phyloP scores from a whole-genome alignment of 2,113 vertebrate genomes.

The Oryzias javanicus region DNA sequence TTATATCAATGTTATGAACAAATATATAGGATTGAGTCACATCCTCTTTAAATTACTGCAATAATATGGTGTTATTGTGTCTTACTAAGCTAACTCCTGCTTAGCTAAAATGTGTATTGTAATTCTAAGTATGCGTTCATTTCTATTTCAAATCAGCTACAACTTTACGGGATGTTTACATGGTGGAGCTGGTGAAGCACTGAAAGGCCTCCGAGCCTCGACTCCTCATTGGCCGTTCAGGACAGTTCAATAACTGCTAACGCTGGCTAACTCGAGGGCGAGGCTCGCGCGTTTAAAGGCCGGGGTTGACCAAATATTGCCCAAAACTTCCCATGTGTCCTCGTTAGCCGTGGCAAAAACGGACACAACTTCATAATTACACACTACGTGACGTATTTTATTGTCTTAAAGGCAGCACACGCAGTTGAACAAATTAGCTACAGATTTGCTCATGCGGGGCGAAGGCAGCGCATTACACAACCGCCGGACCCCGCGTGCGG shows the following conservation, averaged over 20 bases:
- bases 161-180: too few relatives aligned
- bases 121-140: too few relatives aligned
- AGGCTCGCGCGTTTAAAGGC: constrained; percentile 64
- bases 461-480: constrained; percentile 53
- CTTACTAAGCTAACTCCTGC: too few relatives aligned
- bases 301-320: constrained; percentile 16
- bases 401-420: neutral
- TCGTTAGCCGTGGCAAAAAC: neutral
- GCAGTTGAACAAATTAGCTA: constrained; percentile 40
- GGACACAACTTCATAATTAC: neutral
- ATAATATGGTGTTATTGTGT: too few relatives aligned
- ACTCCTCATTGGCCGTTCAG: constrained; percentile 48
- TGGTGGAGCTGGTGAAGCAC: too few relatives aligned
- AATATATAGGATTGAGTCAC: too few relatives aligned
- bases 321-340: neutral
- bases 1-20: too few relatives aligned
- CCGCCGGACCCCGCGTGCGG: constrained; percentile 13
- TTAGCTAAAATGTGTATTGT: too few relatives aligned
- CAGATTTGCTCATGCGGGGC: constrained; percentile 31
- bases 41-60: too few relatives aligned
- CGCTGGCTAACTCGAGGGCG: constrained; percentile 68
- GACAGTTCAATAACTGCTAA: constrained; percentile 57
- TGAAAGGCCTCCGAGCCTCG: constrained; percentile 64
- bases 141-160: too few relatives aligned
- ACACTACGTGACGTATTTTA: constrained; percentile 13